Conservation (phyloP, 53 echinoderm and acorn worm species). For the Actinopyga echinites region DNA sequence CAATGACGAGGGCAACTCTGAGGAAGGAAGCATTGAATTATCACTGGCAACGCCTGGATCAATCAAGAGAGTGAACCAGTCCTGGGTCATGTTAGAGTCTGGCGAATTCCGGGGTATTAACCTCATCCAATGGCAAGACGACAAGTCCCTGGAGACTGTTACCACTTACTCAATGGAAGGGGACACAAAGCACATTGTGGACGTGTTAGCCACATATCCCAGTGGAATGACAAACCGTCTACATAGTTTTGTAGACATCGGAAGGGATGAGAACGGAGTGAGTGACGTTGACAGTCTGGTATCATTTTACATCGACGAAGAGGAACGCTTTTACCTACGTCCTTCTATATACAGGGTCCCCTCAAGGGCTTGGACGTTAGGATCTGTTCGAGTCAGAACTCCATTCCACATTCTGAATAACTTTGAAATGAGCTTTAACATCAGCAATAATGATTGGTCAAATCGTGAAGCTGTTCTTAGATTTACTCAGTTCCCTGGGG, state of each 20-base stretch:
- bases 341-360: not conserved
- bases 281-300: not conserved
- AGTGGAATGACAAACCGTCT: not conserved
- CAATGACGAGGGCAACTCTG: not conserved
- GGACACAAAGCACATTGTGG: too few species aligned
- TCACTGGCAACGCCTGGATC: not conserved
- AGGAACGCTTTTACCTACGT: not conserved
- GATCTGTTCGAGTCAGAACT: not conserved
- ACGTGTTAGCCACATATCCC: not conserved
- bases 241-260: too few species aligned
- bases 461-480: not conserved
- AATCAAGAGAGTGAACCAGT: conserved; percentile 5
- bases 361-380: too few species aligned
- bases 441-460: not conserved
- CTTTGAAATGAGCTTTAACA: not conserved
- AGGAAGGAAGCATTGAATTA: not conserved
- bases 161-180: not conserved
- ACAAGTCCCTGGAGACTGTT: not conserved
- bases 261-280: too few species aligned
- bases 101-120: not conserved
- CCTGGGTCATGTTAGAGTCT: not conserved
- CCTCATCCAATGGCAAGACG: not conserved
- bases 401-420: conserved; percentile 2
- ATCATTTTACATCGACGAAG: not conserved
- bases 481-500: not conserved